Conservation (phyloP, 2,888 invertebrate genomes). For the Oxystoma pomonae region DNA sequence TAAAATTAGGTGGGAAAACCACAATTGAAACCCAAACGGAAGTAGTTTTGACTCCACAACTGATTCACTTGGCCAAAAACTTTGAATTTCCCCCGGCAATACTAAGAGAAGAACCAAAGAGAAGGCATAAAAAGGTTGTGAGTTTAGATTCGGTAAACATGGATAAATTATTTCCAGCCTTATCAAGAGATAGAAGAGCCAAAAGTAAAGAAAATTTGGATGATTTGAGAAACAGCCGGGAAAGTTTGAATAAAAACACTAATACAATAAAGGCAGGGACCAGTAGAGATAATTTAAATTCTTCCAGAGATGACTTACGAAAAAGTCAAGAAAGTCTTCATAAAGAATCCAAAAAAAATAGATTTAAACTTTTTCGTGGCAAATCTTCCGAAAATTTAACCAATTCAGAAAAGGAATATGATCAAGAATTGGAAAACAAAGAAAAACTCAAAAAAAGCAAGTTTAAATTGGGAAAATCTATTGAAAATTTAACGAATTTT, state of each 20-base stretch:
- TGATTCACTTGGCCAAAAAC: conserved; percentile 18
- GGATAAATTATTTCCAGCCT: conserved; percentile 23
- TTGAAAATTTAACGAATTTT: background rate
- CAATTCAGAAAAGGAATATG: conserved; percentile 3
- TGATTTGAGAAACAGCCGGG: conserved; percentile 2
- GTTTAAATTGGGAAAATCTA: background rate
- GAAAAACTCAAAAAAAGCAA: background rate
- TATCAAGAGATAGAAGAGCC: conserved; percentile 12
- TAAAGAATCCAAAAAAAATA: conserved; percentile 5
- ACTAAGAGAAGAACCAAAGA: background rate
- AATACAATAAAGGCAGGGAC: background rate
- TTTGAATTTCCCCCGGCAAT: conserved; percentile 10
- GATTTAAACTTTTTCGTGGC: background rate
- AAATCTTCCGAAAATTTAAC: conserved; percentile 5
- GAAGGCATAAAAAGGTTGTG: background rate
- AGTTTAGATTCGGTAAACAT: conserved; percentile 8
- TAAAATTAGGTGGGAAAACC: conserved; percentile 16
- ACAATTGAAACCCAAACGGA: conserved; percentile 20
- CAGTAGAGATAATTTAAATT: background rate
- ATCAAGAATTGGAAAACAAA: background rate
- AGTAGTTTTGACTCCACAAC: conserved; percentile 21
- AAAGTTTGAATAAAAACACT: conserved; percentile 3
- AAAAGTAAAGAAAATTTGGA: conserved; percentile 17
- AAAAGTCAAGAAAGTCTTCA: background rate
- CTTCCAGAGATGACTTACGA: background rate